Evolutionary conservation across 2,888 invertebrate species (phyloP).

Genomic region (Panopea generosa): DNA sequence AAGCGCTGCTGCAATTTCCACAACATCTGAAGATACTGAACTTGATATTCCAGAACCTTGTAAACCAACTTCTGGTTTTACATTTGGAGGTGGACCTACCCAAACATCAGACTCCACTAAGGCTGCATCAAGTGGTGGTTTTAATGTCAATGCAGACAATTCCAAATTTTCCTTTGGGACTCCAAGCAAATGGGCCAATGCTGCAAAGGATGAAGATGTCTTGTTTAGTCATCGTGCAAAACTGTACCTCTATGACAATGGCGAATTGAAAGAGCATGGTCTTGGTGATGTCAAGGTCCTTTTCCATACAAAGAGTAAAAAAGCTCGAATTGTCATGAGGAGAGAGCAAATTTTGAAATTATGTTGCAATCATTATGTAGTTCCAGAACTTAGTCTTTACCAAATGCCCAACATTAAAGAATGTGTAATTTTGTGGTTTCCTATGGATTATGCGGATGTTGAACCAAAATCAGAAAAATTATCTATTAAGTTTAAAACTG

Average conservation of each 20-base stretch:
- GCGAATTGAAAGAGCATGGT: constrained; percentile 86
- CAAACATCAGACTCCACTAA: not conserved
- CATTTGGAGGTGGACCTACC: not conserved
- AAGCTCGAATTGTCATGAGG: constrained; percentile 93
- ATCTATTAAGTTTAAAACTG: constrained; percentile 92
- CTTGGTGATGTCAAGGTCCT: constrained; percentile 87
- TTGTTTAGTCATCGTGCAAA: constrained; percentile 94
- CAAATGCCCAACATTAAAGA: constrained; percentile 91
- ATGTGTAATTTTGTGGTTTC: constrained; percentile 93
- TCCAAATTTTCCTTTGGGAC: constrained; percentile 23
- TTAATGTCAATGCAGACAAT: constrained; percentile 24
- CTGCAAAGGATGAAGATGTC: constrained; percentile 87
- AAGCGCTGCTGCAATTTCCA: not conserved
- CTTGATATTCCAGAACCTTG: constrained; percentile 8
- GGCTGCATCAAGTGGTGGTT: constrained; percentile 25
- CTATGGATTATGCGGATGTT: constrained; percentile 93
- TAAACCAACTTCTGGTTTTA: constrained; percentile 5
- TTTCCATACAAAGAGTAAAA: constrained; percentile 89
- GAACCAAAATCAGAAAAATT: constrained; percentile 90
- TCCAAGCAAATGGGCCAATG: not conserved
- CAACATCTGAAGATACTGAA: constrained; percentile 9
- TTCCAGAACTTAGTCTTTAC: constrained; percentile 90
- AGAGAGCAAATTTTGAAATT: constrained; percentile 95
- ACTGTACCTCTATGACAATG: constrained; percentile 87
- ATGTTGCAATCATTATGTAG: constrained; percentile 95